Evolutionary conservation across 2,113 vertebrate genomes (phyloP).

Genomic region (Melanerpes formicivorus): DNA sequence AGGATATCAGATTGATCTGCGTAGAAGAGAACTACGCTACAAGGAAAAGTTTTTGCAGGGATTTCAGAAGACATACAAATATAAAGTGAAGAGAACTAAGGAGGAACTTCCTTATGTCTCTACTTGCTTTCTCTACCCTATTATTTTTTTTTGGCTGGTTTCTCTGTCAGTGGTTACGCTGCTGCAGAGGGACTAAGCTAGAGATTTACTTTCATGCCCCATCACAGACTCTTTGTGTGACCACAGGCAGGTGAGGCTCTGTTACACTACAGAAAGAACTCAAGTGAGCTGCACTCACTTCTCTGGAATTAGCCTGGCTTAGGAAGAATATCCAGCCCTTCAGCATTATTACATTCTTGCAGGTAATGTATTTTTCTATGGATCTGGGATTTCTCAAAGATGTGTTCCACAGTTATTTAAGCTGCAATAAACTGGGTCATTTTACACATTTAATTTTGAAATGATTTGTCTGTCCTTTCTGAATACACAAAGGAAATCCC

Average conservation of each 20-base stretch:
- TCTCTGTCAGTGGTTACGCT: not conserved
- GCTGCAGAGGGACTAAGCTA: not conserved
- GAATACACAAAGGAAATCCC: conserved; percentile 46
- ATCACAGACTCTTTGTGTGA: not conserved
- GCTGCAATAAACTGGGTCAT: conserved; percentile 53
- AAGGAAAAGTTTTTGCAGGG: not conserved
- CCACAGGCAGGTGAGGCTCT: not conserved
- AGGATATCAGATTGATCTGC: conserved; percentile 39
- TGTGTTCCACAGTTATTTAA: conserved; percentile 40
- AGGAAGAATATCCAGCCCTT: conserved; percentile 20
- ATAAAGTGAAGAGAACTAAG: not conserved
- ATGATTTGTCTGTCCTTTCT: conserved; percentile 60
- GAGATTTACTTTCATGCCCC: conserved; percentile 4
- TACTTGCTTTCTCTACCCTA: not conserved
- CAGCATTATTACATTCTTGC: conserved; percentile 34
- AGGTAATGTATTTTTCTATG: conserved; percentile 28
- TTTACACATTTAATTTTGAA: conserved; percentile 52
- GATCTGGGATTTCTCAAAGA: conserved; percentile 50
- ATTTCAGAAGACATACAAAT: conserved; percentile 32
- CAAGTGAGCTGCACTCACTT: not conserved
- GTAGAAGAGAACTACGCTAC: conserved; percentile 15
- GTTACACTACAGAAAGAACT: not conserved
- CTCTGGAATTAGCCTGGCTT: conserved; percentile 7
- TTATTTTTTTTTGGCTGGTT: not conserved
- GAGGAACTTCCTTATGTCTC: conserved; percentile 37